Evolutionary conservation across 2,113 vertebrate species (phyloP).

Genomic region (Chlorodrepanis virens): DNA sequence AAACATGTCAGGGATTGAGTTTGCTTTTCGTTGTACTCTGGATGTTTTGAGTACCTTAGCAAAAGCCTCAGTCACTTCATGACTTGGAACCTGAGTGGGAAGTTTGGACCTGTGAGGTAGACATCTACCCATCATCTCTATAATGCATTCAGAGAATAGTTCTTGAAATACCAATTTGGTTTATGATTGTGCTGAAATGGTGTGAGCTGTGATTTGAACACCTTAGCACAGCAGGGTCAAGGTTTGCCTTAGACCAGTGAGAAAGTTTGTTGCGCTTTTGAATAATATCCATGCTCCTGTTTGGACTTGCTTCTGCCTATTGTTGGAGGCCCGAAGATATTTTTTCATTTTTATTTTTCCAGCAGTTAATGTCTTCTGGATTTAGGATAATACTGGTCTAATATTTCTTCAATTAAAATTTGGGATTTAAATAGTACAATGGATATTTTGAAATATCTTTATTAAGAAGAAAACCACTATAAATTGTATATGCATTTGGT

Average conservation of each 20-base stretch:
- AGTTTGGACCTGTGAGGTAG: background rate
- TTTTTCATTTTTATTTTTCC: background rate
- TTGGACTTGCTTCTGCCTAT: background rate
- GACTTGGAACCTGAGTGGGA: background rate
- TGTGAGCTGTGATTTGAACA: background rate
- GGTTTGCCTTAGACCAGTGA: background rate
- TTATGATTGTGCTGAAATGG: background rate
- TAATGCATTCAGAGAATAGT: background rate
- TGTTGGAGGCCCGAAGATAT: background rate
- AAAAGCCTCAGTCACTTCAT: background rate
- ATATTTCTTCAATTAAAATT: background rate
- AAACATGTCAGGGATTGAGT: background rate
- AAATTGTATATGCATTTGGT: background rate
- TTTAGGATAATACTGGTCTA: background rate
- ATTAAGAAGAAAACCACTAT: background rate
- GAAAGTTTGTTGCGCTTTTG: background rate
- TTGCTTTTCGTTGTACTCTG: background rate
- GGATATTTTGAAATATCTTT: background rate
- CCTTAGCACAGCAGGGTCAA: background rate
- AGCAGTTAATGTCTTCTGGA: background rate
- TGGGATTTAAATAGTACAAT: background rate
- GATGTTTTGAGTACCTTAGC: background rate
- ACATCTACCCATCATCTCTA: background rate
- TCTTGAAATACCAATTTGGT: background rate
- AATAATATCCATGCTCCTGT: accelerated